These are phyloP conservation scores for Pyrgilauda ruficollis DNA, from an alignment of 2,113 vertebrate species.

Conservation along the genomic window DNA sequence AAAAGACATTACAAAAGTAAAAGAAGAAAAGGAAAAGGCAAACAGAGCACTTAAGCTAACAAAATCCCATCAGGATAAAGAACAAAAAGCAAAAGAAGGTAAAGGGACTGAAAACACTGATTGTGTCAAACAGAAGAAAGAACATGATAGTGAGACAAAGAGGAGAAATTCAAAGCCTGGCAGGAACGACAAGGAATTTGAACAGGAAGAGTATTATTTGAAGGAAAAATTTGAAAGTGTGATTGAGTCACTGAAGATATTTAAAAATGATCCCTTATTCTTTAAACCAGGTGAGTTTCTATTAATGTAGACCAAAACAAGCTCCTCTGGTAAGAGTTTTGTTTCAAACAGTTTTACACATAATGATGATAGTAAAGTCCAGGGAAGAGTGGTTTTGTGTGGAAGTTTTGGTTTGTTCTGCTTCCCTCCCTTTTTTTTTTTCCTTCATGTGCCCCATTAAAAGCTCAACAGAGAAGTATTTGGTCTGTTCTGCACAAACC, in stretches of 20 bases:
- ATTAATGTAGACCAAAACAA: neutral
- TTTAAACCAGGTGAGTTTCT: constrained; percentile 90
- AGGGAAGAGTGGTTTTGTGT: neutral
- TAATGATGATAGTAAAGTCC: neutral
- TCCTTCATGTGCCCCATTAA: neutral
- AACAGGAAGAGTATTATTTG: constrained; percentile 92
- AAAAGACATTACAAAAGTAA: constrained; percentile 89
- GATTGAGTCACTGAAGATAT: constrained; percentile 87
- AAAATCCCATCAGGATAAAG: constrained; percentile 60
- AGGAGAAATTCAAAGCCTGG: constrained; percentile 56
- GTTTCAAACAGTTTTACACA: neutral
- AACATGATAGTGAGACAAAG: constrained; percentile 60
- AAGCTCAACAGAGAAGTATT: neutral
- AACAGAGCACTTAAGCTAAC: constrained; percentile 75
- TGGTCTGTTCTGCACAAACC: neutral
- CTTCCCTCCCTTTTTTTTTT: no score
- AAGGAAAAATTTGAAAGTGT: constrained; percentile 90
- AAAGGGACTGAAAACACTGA: constrained; percentile 59
- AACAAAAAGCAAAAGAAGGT: constrained; percentile 64
- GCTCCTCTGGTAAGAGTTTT: neutral
- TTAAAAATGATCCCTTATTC: constrained; percentile 93
- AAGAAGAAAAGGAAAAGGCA: constrained; percentile 86
- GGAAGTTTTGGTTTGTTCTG: neutral
- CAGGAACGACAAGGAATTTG: constrained; percentile 83
- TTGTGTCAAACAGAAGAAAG: constrained; percentile 45